phyloP scores from a whole-genome alignment of 2,113 vertebrate genomes.

The Vulpes ferrilata region DNA sequence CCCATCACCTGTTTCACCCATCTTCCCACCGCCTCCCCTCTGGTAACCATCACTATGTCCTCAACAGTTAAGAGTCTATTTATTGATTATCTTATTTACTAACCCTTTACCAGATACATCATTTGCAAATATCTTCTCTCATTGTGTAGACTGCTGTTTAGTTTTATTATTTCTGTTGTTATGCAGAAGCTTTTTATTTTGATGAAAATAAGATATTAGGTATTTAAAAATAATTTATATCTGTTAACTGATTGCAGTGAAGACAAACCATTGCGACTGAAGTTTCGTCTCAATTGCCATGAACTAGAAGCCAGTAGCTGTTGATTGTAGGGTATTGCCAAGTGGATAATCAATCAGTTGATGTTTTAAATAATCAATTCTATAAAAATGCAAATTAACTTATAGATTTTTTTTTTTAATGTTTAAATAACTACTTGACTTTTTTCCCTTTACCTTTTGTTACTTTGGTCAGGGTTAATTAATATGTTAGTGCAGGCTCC shows the following conservation, averaged over 20 bases:
- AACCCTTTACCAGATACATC: background rate
- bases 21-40: background rate
- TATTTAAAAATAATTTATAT: background rate
- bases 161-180: background rate
- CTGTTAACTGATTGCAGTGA: background rate
- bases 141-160: background rate
- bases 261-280: background rate
- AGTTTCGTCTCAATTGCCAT: background rate
- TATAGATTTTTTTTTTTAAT: background rate
- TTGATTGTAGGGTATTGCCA: background rate
- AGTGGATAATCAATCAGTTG: background rate
- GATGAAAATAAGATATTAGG: background rate
- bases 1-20: background rate
- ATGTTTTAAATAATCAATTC: background rate
- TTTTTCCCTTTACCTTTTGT: background rate
- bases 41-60: background rate
- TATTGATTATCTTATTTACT: background rate
- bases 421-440: background rate
- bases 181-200: background rate
- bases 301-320: background rate
- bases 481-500: background rate
- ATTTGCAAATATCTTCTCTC: background rate
- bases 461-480: background rate
- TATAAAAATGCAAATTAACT: conserved; percentile 39
- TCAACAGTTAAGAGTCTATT: background rate